These are phyloP conservation scores for Hemistola chrysoprasaria DNA, from an alignment of 2,888 invertebrate species.

Conservation along the genomic window DNA sequence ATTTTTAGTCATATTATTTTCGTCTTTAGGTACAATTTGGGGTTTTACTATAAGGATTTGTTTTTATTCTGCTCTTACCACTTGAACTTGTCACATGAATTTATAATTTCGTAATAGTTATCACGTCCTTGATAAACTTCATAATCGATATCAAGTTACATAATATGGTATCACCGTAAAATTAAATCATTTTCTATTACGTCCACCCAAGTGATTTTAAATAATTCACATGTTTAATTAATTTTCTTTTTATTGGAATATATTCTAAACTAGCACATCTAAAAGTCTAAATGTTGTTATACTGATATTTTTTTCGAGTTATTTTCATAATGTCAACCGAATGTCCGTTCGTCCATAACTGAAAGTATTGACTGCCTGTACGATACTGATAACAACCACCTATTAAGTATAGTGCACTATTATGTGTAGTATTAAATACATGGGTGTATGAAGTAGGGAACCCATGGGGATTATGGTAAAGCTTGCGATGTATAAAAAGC, in stretches of 20 bases:
- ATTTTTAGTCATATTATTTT: too few species aligned
- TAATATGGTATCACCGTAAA: not conserved
- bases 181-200: too few species aligned
- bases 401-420: conserved; percentile 47
- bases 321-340: conserved; percentile 5
- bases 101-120: conserved; percentile 1
- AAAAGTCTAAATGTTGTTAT: not conserved
- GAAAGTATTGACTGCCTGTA: conserved; percentile 58
- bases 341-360: conserved; percentile 39
- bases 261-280: conserved; percentile 1
- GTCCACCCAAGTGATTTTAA: too few species aligned
- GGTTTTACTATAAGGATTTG: too few species aligned
- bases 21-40: too few species aligned
- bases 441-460: conserved; percentile 44
- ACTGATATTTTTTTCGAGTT: not conserved
- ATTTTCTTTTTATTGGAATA: too few species aligned
- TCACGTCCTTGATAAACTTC: conserved; percentile 14
- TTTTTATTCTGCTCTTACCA: too few species aligned
- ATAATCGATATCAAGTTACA: conserved; percentile 21
- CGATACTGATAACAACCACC: conserved; percentile 53
- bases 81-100: too few species aligned
- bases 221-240: too few species aligned
- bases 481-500: conserved; percentile 30
- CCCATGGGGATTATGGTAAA: conserved; percentile 44
- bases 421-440: conserved; percentile 34